Evolutionary conservation across 1,140 invertebrate genomes (phyloP).

Genomic region (Arion vulgaris): DNA sequence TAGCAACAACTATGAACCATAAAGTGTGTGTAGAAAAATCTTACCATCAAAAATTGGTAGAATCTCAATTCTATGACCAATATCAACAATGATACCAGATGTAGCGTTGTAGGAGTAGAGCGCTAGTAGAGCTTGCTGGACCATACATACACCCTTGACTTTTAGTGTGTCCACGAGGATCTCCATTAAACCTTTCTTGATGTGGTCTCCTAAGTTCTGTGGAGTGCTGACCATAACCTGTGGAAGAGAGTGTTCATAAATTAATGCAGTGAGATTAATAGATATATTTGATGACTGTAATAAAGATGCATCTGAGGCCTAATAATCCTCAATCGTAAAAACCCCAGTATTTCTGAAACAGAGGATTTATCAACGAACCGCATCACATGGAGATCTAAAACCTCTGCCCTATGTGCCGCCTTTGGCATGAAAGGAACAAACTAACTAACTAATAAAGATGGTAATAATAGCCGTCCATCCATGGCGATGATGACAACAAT

Average conservation of each 20-base stretch:
- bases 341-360: no score
- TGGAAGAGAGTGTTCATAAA: no score
- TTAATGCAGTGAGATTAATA: background rate
- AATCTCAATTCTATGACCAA: constrained; percentile 79
- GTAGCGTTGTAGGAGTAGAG: constrained; percentile 79
- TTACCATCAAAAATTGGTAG: constrained; percentile 78
- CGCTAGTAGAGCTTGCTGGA: constrained; percentile 77
- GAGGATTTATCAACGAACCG: no score
- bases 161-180: constrained; percentile 72
- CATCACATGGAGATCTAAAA: no score
- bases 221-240: constrained; percentile 74
- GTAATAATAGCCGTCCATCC: background rate
- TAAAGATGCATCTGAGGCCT: background rate
- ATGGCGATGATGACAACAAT: no score
- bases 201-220: constrained; percentile 71
- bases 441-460: no score
- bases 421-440: no score
- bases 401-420: no score
- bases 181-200: constrained; percentile 71
- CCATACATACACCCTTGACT: constrained; percentile 75
- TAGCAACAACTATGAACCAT: no score
- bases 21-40: constrained; percentile 34
- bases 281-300: background rate
- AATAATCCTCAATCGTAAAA: no score
- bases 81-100: constrained; percentile 79